Evolutionary conservation across 1,140 invertebrate species (phyloP), one percentile per base, ranked within the genome.

Genomic region (Lerema accius): DNA sequence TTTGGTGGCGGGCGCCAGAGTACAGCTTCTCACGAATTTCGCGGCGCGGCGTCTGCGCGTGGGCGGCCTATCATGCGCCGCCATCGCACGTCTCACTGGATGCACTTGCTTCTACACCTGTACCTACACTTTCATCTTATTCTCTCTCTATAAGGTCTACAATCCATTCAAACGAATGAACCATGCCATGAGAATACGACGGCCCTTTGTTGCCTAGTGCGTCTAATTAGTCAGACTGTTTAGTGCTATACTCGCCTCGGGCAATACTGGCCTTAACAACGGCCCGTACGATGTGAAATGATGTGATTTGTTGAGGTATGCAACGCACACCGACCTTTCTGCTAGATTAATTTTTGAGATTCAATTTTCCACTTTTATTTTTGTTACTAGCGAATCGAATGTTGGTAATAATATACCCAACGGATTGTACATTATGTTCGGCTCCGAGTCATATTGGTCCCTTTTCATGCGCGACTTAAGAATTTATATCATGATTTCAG

Each of bases 151-250:
- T 81, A 82, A 67, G 64, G 73, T 71, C 50, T 43, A 78, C 39
- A 72, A 50, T 78, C 50, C 19, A 46, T 51, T 60, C 23, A 43
- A 46, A 60, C 46, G 32, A 56, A 63, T 19, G 51, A 56, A 45
- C 14, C n/a, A 32, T 3, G 15, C 17, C 45, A 48, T 65, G 48
- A 73, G 58, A 64, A 65, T 70, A 68, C 58, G 72, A 76, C 67
- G 65, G 69, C 72, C 73, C 77, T 85, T 86, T 84, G 82, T 85
- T 87, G 80, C 73, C 79, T 83, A 84, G 84, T 81, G 82, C 82
- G 72, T 86, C 86, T 90, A 89, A 90, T 89, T 90, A 90, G 86
- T 89, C 85, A 88, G 82, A 67, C 83, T 85, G 80, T 86, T 89
- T 88, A 89, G 85, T 81, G 71, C 74, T 76, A 74, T 71, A 75